Evolutionary conservation across 2,797 vertebrate genomes (phyloP).

Genomic region (Huso huso): DNA sequence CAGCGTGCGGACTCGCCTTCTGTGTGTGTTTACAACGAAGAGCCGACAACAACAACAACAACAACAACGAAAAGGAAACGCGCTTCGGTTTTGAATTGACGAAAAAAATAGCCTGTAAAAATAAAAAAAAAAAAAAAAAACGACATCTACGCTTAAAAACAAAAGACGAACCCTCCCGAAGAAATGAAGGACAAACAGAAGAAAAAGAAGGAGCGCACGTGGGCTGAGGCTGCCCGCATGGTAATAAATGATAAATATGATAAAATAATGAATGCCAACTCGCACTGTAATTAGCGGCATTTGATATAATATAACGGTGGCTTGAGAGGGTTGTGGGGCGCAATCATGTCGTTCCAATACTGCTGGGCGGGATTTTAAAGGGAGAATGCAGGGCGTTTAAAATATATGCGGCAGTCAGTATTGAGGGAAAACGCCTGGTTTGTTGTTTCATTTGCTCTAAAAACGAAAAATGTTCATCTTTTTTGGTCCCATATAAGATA

Average conservation of each 20-base stretch:
- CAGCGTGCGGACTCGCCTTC: conserved; percentile 28
- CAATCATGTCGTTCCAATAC: conserved; percentile 13
- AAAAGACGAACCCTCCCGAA: conserved; percentile 33
- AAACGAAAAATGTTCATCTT: too few relatives aligned
- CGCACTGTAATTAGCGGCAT: conserved; percentile 7
- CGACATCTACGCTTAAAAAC: conserved; percentile 12
- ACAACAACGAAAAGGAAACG: conserved; percentile 11
- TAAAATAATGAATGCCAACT: too few relatives aligned
- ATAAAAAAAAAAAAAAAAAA: not conserved
- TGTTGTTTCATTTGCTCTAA: too few relatives aligned
- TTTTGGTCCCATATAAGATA: too few relatives aligned
- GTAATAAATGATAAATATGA: conserved; percentile 42
- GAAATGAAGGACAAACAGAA: conserved; percentile 97
- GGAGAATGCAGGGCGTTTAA: conserved; percentile 6
- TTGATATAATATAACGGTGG: not conserved
- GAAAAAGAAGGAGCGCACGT: conserved; percentile 97
- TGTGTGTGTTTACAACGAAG: conserved; percentile 32
- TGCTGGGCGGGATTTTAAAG: conserved; percentile 16
- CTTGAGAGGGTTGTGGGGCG: not conserved
- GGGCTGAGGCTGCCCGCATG: conserved; percentile 95
- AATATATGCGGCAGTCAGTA: not conserved
- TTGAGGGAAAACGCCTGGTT: too few relatives aligned
- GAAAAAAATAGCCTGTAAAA: conserved; percentile 14
- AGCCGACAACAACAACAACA: not conserved
- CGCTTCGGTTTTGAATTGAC: conserved; percentile 7